A percentile compares a stretch with the other conserved stretches of the same genome.
Conservation (phyloP, 37 sponge, comb jelly and placozoan genomes). For the Petrosia ficiformis region DNA sequence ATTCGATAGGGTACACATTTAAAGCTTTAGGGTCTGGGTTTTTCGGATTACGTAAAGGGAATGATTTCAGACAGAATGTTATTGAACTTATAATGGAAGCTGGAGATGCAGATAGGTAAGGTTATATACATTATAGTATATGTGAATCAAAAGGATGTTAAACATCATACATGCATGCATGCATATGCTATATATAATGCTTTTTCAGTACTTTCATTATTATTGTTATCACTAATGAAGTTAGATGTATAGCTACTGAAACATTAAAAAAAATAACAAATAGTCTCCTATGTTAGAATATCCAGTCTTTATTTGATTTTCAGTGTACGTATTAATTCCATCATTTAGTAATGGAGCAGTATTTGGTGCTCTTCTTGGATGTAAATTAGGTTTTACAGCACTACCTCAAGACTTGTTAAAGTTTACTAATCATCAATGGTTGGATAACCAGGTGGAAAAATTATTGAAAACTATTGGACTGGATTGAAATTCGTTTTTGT, state of each 20-base stretch:
- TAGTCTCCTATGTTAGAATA: too few relatives aligned
- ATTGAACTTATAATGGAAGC: slow-evolving; percentile 81
- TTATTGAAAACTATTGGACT: slow-evolving; percentile 6
- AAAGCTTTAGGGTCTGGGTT: slow-evolving; percentile 87
- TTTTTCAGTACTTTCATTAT: too few relatives aligned
- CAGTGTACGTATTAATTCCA: too few relatives aligned
- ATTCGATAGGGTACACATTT: slow-evolving; percentile 84
- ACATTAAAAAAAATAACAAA: too few relatives aligned
- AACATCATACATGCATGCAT: too few relatives aligned
- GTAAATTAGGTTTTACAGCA: slow-evolving; percentile 73
- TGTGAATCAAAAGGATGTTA: too few relatives aligned
- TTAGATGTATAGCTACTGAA: too few relatives aligned
- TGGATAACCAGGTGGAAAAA: slow-evolving; percentile 45
- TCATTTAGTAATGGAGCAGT: slow-evolving; percentile 79
- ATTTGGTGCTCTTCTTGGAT: slow-evolving; percentile 90
- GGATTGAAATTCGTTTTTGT: neutral
- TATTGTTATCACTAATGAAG: too few relatives aligned
- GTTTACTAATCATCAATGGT: slow-evolving; percentile 76
- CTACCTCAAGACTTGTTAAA: slow-evolving; percentile 78
- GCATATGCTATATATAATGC: too few relatives aligned
- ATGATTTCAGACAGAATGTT: slow-evolving; percentile 62
- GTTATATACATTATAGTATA: neutral
- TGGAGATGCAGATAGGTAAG: slow-evolving; percentile 92
- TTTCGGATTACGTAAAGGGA: slow-evolving; percentile 57
- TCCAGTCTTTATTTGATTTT: too few relatives aligned